Evolutionary conservation across 2,888 invertebrate species (phyloP).

Genomic region (Diaprepes abbreviatus): DNA sequence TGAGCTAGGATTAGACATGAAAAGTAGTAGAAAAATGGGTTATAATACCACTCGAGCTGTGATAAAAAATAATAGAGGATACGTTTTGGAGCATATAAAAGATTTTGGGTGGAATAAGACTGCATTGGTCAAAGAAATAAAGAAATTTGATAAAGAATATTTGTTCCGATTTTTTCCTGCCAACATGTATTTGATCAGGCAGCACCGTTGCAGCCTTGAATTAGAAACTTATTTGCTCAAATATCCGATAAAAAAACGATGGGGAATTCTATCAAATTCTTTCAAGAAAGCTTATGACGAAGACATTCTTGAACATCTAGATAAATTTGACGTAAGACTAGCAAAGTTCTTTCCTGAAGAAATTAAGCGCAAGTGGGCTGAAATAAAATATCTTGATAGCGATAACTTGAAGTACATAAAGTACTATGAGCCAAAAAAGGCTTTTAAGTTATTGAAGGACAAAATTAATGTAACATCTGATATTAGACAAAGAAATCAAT

Average conservation of each 20-base stretch:
- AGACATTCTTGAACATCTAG: slow-evolving; percentile 27
- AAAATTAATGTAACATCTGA: slow-evolving; percentile 54
- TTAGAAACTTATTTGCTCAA: slow-evolving; percentile 29
- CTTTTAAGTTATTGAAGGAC: slow-evolving; percentile 52
- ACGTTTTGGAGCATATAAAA: slow-evolving; percentile 38
- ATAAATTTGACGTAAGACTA: slow-evolving; percentile 30
- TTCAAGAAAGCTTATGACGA: slow-evolving; percentile 38
- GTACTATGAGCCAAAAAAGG: slow-evolving; percentile 45
- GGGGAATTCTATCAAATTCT: slow-evolving; percentile 46
- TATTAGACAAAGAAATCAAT: slow-evolving; percentile 35
- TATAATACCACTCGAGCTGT: slow-evolving; percentile 47
- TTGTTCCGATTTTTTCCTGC: slow-evolving; percentile 45
- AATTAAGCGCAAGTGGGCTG: slow-evolving; percentile 49
- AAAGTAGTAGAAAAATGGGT: slow-evolving; percentile 34
- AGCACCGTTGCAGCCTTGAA: neutral
- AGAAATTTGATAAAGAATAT: slow-evolving; percentile 41
- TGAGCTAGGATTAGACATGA: slow-evolving; percentile 38
- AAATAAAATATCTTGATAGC: slow-evolving; percentile 42
- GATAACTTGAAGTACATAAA: slow-evolving; percentile 43
- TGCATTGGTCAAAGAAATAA: slow-evolving; percentile 40
- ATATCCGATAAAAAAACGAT: slow-evolving; percentile 50
- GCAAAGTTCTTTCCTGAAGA: slow-evolving; percentile 33
- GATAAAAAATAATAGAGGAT: slow-evolving; percentile 38
- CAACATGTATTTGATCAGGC: slow-evolving; percentile 20
- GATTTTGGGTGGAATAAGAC: slow-evolving; percentile 35